Percentiles rank a stretch among this genome's conserved stretches.
These are phyloP conservation scores for Ruditapes philippinarum DNA, from an alignment of 1,140 invertebrate species.

Conservation along the genomic window DNA sequence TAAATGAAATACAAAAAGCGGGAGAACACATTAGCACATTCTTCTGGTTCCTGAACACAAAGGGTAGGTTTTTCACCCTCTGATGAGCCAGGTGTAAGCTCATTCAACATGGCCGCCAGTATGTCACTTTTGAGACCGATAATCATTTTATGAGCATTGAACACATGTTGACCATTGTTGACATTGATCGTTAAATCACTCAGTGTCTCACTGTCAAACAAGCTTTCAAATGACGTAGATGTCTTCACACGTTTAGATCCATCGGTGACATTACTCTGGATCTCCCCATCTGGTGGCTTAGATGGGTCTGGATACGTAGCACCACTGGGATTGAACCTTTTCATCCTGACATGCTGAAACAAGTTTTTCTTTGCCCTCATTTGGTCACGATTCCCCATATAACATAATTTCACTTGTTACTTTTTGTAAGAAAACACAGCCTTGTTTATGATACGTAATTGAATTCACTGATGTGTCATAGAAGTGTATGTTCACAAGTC, in stretches of 20 bases:
- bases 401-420: neutral
- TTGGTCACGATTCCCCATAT: slow-evolving; percentile 43
- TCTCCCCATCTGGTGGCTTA: slow-evolving; percentile 76
- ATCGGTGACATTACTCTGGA: slow-evolving; percentile 61
- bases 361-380: slow-evolving; percentile 59
- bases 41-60: slow-evolving; percentile 75
- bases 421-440: no score
- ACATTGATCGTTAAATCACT: slow-evolving; percentile 82
- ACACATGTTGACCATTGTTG: slow-evolving; percentile 79
- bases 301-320: slow-evolving; percentile 78
- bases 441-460: no score
- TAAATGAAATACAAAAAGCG: slow-evolving; percentile 84
- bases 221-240: slow-evolving; percentile 80
- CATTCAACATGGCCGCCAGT: slow-evolving; percentile 80
- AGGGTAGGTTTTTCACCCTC: slow-evolving; percentile 73
- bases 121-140: slow-evolving; percentile 82
- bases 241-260: slow-evolving; percentile 82
- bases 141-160: slow-evolving; percentile 83
- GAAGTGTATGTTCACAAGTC: neutral
- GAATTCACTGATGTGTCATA: no score
- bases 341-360: slow-evolving; percentile 72
- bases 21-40: slow-evolving; percentile 82
- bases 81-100: slow-evolving; percentile 46
- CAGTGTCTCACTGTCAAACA: slow-evolving; percentile 82
- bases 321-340: slow-evolving; percentile 75